A percentile compares a stretch with the other conserved stretches of the same genome.
Conservation (phyloP, 1,140 invertebrate species). For the Drosophila repleta region DNA sequence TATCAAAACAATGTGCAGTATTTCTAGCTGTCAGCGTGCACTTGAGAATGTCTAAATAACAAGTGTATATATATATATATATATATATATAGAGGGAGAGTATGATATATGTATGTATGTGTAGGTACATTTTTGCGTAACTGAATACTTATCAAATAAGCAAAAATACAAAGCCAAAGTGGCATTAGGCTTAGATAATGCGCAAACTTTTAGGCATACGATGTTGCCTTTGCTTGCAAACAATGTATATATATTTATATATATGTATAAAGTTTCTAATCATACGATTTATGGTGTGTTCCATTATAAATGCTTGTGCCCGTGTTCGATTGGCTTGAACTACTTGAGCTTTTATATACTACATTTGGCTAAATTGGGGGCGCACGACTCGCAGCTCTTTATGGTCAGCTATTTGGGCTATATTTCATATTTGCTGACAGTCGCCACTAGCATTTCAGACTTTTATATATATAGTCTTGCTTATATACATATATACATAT, state of each 20-base stretch:
- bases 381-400: constrained; percentile 46
- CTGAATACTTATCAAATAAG: not conserved
- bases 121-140: not conserved
- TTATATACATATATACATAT: not conserved
- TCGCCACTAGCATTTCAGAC: not conserved
- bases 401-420: constrained; percentile 42
- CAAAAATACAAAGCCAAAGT: not conserved
- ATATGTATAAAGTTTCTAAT: constrained; percentile 54
- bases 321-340: constrained; percentile 18
- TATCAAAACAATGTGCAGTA: constrained; percentile 8
- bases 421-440: constrained; percentile 48
- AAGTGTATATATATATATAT: constrained; percentile 15
- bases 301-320: constrained; percentile 24
- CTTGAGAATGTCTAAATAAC: constrained; percentile 58
- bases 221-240: constrained; percentile 49
- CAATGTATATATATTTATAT: constrained; percentile 26
- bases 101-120: constrained; percentile 1
- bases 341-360: constrained; percentile 3
- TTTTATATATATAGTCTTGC: not conserved
- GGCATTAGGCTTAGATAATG: not conserved
- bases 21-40: constrained; percentile 29
- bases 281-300: constrained; percentile 55
- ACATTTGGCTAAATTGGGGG: not conserved
- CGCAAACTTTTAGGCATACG: not conserved
- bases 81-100: constrained; percentile 8